These are phyloP conservation scores for Callimorpha dominula DNA, from an alignment of 2,888 invertebrate species.

Conservation along the genomic window DNA sequence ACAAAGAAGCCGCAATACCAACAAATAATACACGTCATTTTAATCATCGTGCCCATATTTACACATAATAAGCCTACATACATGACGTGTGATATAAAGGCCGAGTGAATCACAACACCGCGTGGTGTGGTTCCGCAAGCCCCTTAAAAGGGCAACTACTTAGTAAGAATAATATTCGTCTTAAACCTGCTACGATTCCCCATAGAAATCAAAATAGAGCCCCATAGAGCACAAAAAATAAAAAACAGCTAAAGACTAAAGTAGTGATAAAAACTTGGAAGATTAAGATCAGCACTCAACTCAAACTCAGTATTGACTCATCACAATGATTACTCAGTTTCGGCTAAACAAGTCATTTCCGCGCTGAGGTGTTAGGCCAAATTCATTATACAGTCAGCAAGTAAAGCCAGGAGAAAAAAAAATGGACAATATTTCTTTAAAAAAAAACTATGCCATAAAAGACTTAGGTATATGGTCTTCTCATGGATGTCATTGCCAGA, in stretches of 20 bases:
- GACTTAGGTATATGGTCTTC: no score
- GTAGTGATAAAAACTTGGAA: not conserved
- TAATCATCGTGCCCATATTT: conserved; percentile 19
- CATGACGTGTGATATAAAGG: conserved; percentile 38
- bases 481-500: no score
- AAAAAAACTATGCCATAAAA: no score
- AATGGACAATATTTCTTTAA: no score
- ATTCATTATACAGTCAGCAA: not conserved
- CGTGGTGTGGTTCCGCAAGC: conserved; percentile 33
- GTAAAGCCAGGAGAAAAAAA: not conserved
- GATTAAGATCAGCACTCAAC: not conserved
- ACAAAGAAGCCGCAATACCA: conserved; percentile 8
- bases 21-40: conserved; percentile 19
- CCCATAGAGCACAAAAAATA: not conserved
- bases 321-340: conserved; percentile 12
- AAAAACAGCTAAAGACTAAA: not conserved
- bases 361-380: not conserved
- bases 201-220: no score
- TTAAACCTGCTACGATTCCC: not conserved
- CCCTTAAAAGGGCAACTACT: conserved; percentile 42
- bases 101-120: conserved; percentile 40
- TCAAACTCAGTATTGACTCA: conserved; percentile 1
- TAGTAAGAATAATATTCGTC: conserved; percentile 32
- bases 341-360: not conserved
- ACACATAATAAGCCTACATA: conserved; percentile 23